phyloP scores from a whole-genome alignment of 2,113 vertebrate genomes.

The Coregonus clupeaformis region DNA sequence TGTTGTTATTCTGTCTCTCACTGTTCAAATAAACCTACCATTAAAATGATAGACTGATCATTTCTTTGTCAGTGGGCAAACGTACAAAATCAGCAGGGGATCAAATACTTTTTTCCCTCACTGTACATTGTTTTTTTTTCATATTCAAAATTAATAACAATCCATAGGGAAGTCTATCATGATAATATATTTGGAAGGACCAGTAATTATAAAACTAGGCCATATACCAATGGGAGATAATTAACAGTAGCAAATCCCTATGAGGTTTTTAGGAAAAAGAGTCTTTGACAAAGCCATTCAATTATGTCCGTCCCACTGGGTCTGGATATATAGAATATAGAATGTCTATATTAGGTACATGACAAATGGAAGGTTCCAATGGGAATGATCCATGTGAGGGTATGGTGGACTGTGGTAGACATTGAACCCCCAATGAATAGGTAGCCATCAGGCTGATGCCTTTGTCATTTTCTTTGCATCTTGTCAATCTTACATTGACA shows the following conservation, averaged over 20 bases:
- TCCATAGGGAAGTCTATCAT: conserved; percentile 54
- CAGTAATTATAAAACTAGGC: conserved; percentile 85
- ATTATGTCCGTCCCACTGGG: conserved; percentile 77
- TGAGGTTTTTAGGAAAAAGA: conserved; percentile 69
- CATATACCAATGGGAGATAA: conserved; percentile 82
- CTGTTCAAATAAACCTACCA: too few relatives aligned
- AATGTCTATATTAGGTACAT: conserved; percentile 78
- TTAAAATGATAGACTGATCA: too few relatives aligned
- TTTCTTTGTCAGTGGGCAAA: too few relatives aligned
- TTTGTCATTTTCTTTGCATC: too few relatives aligned
- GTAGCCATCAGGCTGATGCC: too few relatives aligned
- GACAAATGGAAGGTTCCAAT: conserved; percentile 61
- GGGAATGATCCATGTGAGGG: conserved; percentile 52
- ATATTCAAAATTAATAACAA: conserved; percentile 56
- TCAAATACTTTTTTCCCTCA: too few relatives aligned
- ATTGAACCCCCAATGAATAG: too few relatives aligned
- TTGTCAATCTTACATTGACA: too few relatives aligned
- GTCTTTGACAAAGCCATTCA: conserved; percentile 81
- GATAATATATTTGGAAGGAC: conserved; percentile 77
- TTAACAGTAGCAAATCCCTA: conserved; percentile 75
- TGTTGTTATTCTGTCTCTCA: too few relatives aligned
- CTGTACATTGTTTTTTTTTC: too few relatives aligned
- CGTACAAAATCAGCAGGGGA: too few relatives aligned
- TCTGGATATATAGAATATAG: conserved; percentile 66
- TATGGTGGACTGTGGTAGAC: conserved; percentile 25